A percentile compares a stretch with the other conserved stretches of the same genome.
These are phyloP conservation scores for Actenoides hombroni DNA, from an alignment of 2,113 vertebrate genomes.

Conservation along the genomic window DNA sequence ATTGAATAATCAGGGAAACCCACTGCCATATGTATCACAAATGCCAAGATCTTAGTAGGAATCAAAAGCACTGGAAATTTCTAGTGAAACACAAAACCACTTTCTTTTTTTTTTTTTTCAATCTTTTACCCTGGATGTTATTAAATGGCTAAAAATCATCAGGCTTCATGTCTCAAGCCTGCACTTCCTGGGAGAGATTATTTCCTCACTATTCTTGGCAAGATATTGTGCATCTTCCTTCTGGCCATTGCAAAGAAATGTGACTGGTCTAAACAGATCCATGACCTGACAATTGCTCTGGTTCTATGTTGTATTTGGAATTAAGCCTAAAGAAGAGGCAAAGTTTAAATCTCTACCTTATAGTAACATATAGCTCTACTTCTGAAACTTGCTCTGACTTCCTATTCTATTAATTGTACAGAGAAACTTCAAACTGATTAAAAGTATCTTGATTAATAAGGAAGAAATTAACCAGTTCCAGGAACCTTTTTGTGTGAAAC, in stretches of 20 bases:
- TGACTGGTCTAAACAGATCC: neutral
- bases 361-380: neutral
- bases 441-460: neutral
- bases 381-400: neutral
- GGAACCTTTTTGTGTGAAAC: neutral
- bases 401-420: neutral
- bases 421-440: neutral
- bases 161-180: neutral
- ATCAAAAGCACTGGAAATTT: neutral
- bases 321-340: neutral
- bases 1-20: neutral
- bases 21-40: neutral
- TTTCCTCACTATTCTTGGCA: neutral
- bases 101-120: neutral
- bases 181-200: neutral
- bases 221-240: neutral
- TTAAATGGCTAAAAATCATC: neutral
- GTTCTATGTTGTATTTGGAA: neutral
- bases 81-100: neutral
- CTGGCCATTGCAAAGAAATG: neutral
- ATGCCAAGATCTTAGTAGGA: neutral
- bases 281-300: neutral
- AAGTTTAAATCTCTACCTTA: neutral
- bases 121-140: neutral
- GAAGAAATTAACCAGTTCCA: neutral